These are phyloP conservation scores for Agrochola circellaris DNA, from an alignment of 2,888 invertebrate species.

Conservation along the genomic window DNA sequence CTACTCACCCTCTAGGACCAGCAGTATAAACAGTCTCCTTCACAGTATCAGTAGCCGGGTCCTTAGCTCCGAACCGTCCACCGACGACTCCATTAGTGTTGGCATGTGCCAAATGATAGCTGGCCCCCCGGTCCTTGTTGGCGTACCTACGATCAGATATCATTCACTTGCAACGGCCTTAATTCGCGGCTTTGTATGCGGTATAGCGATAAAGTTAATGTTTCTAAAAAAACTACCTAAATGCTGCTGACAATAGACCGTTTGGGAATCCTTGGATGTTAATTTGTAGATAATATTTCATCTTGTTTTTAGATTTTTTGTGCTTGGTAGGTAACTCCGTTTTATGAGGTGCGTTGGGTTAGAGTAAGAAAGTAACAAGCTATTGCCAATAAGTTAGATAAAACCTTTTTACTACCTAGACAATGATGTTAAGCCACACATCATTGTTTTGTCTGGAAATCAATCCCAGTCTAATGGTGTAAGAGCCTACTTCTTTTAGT, in stretches of 20 bases:
- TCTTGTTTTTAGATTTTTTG: constrained; percentile 20
- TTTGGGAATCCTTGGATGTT: constrained; percentile 49
- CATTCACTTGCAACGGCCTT: constrained; percentile 59
- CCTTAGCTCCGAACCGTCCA: constrained; percentile 93
- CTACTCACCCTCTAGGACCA: constrained; percentile 93
- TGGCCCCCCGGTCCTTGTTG: constrained; percentile 93
- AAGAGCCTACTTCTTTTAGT: background rate
- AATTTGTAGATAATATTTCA: constrained; percentile 45
- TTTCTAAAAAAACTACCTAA: constrained; percentile 52
- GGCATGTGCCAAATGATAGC: constrained; percentile 93
- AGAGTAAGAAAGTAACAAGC: background rate
- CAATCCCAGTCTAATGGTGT: background rate
- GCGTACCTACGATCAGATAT: constrained; percentile 85
- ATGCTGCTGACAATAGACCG: constrained; percentile 53
- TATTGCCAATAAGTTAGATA: background rate
- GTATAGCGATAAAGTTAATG: constrained; percentile 41
- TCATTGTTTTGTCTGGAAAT: background rate
- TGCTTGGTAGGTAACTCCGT: background rate
- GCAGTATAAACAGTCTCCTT: constrained; percentile 94
- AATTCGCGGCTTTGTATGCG: constrained; percentile 44
- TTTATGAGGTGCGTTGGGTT: background rate
- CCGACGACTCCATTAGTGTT: constrained; percentile 92
- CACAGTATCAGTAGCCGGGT: constrained; percentile 93
- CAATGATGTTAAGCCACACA: background rate
- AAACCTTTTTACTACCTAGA: background rate